These are phyloP conservation scores for Drosophila kambysellisi DNA, from an alignment of 2,888 invertebrate genomes.

Conservation along the genomic window DNA sequence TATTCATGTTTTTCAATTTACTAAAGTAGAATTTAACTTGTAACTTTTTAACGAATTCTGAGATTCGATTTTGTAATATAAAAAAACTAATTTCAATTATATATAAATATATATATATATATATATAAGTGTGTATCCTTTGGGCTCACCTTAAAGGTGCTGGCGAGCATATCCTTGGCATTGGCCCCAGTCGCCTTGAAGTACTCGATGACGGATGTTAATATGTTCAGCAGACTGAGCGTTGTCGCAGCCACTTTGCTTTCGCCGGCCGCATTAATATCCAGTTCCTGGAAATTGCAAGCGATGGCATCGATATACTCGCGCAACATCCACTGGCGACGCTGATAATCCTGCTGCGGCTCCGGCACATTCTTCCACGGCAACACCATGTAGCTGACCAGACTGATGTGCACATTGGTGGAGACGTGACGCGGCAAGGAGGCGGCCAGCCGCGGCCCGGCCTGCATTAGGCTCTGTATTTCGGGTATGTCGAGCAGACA, in stretches of 20 bases:
- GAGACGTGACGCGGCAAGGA: conserved; percentile 83
- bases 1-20: no score
- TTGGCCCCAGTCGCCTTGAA: conserved; percentile 83
- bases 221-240: conserved; percentile 78
- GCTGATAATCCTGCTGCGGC: conserved; percentile 83
- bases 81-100: no score
- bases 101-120: no score
- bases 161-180: conserved; percentile 84
- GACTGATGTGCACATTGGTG: conserved; percentile 82
- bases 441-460: conserved; percentile 76
- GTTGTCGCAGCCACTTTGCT: conserved; percentile 82
- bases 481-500: conserved; percentile 83
- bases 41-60: no score
- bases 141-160: conserved; percentile 81
- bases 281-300: conserved; percentile 81
- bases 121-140: no score
- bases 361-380: conserved; percentile 83
- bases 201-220: conserved; percentile 83
- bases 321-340: conserved; percentile 80
- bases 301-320: conserved; percentile 83
- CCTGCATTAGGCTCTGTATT: conserved; percentile 83
- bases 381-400: conserved; percentile 84
- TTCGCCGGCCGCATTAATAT: conserved; percentile 77
- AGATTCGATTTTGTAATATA: no score
- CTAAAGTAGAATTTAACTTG: no score